Evolutionary conservation across 2,888 invertebrate genomes (phyloP).

Genomic region (Meliscaeva auricollis): DNA sequence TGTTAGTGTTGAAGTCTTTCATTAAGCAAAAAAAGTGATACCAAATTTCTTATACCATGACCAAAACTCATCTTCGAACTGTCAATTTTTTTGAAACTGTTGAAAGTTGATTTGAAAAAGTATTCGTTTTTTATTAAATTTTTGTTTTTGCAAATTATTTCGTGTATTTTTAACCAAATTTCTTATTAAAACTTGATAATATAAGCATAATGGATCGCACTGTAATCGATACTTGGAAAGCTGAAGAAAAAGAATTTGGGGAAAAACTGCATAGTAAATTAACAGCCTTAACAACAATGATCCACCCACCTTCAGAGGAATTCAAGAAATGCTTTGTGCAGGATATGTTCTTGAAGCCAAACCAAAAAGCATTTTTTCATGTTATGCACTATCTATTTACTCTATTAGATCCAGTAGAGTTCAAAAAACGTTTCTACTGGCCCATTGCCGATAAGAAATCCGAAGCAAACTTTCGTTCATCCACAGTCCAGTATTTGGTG

Average conservation of each 20-base stretch:
- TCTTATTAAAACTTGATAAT: neutral
- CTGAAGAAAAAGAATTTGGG: slow-evolving; percentile 82
- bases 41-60: too few species aligned
- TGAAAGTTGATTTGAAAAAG: slow-evolving; percentile 19
- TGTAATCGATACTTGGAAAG: slow-evolving; percentile 81
- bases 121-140: neutral
- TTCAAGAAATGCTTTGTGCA: slow-evolving; percentile 79
- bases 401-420: slow-evolving; percentile 81
- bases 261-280: slow-evolving; percentile 80
- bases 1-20: too few species aligned
- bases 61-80: too few species aligned
- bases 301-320: slow-evolving; percentile 80
- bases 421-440: slow-evolving; percentile 83
- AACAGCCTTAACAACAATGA: slow-evolving; percentile 78
- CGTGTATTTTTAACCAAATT: neutral
- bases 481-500: slow-evolving; percentile 82
- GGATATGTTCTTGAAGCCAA: slow-evolving; percentile 83
- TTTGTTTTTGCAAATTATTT: neutral
- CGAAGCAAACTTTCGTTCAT: slow-evolving; percentile 82
- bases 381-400: slow-evolving; percentile 83
- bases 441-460: slow-evolving; percentile 82
- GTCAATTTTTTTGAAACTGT: neutral
- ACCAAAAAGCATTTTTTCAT: slow-evolving; percentile 82
- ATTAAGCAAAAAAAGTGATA: too few species aligned
- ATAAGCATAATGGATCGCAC: slow-evolving; percentile 80